Percentiles rank a stretch among this genome's conserved stretches.
phyloP scores from a whole-genome alignment of 2,113 vertebrate species.

The Ochotona princeps region DNA sequence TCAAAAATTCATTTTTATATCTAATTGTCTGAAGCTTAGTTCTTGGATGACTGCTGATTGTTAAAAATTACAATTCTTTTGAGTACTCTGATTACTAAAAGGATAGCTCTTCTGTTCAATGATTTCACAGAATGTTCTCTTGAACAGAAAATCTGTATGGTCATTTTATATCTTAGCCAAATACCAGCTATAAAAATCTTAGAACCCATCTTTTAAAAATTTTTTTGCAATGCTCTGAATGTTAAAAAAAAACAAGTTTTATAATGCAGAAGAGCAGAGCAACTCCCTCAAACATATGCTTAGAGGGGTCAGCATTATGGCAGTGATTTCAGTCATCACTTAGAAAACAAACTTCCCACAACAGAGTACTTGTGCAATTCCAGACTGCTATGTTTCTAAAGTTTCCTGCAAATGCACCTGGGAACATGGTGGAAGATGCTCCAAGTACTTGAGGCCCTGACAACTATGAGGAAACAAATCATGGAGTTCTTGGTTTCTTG shows the following conservation, averaged over 20 bases:
- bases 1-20: slow-evolving; percentile 59
- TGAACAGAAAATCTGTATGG: neutral
- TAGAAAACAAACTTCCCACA: too few relatives aligned
- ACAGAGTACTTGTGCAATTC: too few relatives aligned
- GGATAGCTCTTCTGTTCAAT: neutral
- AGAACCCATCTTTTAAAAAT: neutral
- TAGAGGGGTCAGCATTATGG: neutral
- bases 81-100: slow-evolving; percentile 2
- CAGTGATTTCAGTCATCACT: too few relatives aligned
- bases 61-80: slow-evolving; percentile 35
- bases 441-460: too few relatives aligned
- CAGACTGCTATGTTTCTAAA: too few relatives aligned
- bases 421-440: too few relatives aligned
- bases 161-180: neutral
- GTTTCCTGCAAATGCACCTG: too few relatives aligned
- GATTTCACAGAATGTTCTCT: neutral
- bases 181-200: slow-evolving; percentile 25
- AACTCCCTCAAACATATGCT: neutral
- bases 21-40: slow-evolving; percentile 33
- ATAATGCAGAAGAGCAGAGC: neutral
- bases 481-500: too few relatives aligned
- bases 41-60: slow-evolving; percentile 19
- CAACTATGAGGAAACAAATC: too few relatives aligned
- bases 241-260: neutral
- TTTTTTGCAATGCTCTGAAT: neutral